phyloP scores from a whole-genome alignment of 2,113 vertebrate species.

The Ptychochromis oligacanthus region DNA sequence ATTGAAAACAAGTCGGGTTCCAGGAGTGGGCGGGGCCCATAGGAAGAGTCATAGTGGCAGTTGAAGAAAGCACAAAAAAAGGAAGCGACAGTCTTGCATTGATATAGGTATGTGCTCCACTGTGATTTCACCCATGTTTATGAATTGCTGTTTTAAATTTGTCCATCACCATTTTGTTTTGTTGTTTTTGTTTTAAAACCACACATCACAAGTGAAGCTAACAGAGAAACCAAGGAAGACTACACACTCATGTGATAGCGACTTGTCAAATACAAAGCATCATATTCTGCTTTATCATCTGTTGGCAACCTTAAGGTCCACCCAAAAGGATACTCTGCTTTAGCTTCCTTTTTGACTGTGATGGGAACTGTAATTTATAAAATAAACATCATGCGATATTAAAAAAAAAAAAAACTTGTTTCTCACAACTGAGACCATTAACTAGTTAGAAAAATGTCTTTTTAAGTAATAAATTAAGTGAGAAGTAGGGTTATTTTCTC shows the following conservation, averaged over 20 bases:
- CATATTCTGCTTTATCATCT: neutral
- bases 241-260: neutral
- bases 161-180: neutral
- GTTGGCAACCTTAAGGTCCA: too few species aligned
- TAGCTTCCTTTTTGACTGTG: too few species aligned
- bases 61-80: neutral
- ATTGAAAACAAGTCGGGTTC: too few species aligned
- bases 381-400: too few species aligned
- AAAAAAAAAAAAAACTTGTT: too few species aligned
- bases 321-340: too few species aligned
- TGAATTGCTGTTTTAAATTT: neutral
- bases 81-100: neutral
- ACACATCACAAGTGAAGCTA: neutral
- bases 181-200: neutral
- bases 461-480: too few species aligned
- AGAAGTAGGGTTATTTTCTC: too few species aligned
- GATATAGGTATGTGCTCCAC: neutral
- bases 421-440: too few species aligned
- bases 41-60: neutral
- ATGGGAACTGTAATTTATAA: too few species aligned
- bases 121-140: neutral
- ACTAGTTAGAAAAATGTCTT: too few species aligned
- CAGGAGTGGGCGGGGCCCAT: neutral
- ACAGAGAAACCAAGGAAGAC: neutral
- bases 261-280: neutral